These are phyloP conservation scores for Hydrotaea diabolus DNA, from an alignment of 2,888 invertebrate species.

Conservation along the genomic window DNA sequence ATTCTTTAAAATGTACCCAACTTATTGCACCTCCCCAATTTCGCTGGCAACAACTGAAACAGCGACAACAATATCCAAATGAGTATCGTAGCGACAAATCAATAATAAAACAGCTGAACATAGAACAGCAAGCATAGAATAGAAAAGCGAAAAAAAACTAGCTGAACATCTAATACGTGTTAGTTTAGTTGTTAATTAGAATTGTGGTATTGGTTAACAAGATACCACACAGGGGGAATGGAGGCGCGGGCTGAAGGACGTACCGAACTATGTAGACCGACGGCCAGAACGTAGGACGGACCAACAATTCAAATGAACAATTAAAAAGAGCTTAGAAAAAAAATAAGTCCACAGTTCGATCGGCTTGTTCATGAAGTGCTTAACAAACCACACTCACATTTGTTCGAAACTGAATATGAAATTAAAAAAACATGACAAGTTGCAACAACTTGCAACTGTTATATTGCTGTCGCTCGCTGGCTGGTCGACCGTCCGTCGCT, in stretches of 20 bases:
- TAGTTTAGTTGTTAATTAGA: conserved; percentile 64
- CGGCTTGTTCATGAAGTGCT: conserved; percentile 4
- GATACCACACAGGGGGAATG: too few species aligned
- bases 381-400: conserved; percentile 5
- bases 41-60: conserved; percentile 29
- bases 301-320: conserved; percentile 38
- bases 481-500: background rate
- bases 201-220: conserved; percentile 56
- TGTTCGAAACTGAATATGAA: conserved; percentile 50
- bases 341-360: background rate
- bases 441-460: conserved; percentile 55
- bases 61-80: conserved; percentile 28
- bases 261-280: conserved; percentile 7
- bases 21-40: background rate
- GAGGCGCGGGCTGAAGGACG: too few species aligned
- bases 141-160: background rate
- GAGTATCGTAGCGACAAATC: conserved; percentile 52
- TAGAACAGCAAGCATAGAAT: conserved; percentile 44
- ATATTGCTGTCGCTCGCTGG: conserved; percentile 22
- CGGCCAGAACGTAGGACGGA: conserved; percentile 21
- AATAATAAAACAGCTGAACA: conserved; percentile 36
- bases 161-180: conserved; percentile 57
- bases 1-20: too few species aligned
- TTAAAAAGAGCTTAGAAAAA: conserved; percentile 31
- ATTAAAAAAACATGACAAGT: conserved; percentile 62